Evolutionary conservation across 2,113 vertebrate species (phyloP).

Genomic region (Pteruthius melanotis): DNA sequence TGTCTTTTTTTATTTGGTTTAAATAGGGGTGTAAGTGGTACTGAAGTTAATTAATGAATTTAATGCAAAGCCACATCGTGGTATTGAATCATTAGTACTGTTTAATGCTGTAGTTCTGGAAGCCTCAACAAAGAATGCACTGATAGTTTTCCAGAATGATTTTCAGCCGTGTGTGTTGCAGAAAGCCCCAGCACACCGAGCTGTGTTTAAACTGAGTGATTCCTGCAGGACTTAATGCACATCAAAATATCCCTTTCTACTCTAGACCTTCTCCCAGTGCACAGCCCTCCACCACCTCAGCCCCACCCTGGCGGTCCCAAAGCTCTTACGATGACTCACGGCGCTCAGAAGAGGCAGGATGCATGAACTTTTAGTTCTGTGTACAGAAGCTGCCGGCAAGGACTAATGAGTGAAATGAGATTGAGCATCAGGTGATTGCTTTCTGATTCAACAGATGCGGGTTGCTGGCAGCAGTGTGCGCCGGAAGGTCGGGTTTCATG

Average conservation of each 20-base stretch:
- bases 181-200: background rate
- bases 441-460: background rate
- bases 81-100: background rate
- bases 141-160: background rate
- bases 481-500: background rate
- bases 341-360: background rate
- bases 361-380: background rate
- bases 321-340: background rate
- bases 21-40: background rate
- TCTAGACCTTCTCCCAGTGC: background rate
- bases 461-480: background rate
- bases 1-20: background rate
- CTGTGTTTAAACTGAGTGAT: background rate
- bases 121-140: background rate
- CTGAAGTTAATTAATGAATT: background rate
- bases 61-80: background rate
- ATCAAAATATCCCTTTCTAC: background rate
- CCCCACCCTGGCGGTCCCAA: background rate
- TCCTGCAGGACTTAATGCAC: background rate
- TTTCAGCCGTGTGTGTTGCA: rapidly evolving
- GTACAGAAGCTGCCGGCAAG: background rate
- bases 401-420: background rate
- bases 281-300: rapidly evolving
- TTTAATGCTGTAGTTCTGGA: background rate
- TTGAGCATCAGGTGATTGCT: slow-evolving; percentile 5